phyloP scores from a whole-genome alignment of 2,888 invertebrate species.

The Eupithecia exiguata region DNA sequence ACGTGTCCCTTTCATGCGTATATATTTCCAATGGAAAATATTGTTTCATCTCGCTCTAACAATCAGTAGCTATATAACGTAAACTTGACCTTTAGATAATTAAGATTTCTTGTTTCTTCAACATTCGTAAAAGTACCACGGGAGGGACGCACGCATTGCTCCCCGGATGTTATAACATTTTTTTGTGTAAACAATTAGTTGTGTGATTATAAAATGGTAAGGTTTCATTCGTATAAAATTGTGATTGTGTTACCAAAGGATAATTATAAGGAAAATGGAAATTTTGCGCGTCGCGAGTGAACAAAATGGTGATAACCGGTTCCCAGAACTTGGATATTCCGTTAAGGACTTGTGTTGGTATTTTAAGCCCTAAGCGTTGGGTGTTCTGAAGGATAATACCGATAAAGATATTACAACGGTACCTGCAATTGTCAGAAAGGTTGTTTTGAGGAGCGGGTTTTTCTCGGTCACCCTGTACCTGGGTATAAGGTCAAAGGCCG shows the following conservation, averaged over 20 bases:
- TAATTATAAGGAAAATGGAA: conserved; percentile 15
- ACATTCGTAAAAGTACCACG: conserved; percentile 57
- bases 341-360: conserved; percentile 24
- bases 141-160: conserved; percentile 56
- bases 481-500: neutral
- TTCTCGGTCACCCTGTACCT: neutral
- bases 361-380: conserved; percentile 17
- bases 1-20: conserved; percentile 50
- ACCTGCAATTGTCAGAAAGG: neutral
- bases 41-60: conserved; percentile 48
- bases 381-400: conserved; percentile 8
- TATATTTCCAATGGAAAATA: conserved; percentile 6
- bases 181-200: conserved; percentile 52
- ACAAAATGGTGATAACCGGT: conserved; percentile 30
- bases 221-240: neutral
- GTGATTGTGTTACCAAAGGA: conserved; percentile 2
- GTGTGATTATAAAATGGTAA: conserved; percentile 49
- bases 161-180: conserved; percentile 46
- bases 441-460: neutral
- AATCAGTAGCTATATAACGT: conserved; percentile 55
- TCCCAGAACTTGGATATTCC: conserved; percentile 11
- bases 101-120: conserved; percentile 54
- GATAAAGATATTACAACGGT: neutral
- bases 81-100: conserved; percentile 73
- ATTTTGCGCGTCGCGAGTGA: conserved; percentile 19